A percentile compares a stretch with the other conserved stretches of the same genome.
Conservation (phyloP, 1,140 invertebrate genomes). For the Triops cancriformis region DNA sequence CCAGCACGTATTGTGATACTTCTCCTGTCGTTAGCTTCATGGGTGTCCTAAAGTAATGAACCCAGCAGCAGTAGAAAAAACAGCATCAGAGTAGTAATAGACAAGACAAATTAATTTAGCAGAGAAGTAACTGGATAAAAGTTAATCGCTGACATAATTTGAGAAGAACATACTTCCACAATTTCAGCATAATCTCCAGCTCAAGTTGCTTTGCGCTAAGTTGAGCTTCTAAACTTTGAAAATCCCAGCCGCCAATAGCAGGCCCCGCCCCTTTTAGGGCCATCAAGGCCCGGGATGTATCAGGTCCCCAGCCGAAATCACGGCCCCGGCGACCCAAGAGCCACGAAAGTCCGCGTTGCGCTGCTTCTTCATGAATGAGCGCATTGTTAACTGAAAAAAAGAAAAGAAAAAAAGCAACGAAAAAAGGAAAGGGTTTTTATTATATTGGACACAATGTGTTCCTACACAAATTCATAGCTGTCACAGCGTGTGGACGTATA, state of each 20-base stretch:
- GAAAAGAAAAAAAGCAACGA: neutral
- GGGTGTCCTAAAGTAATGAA: neutral
- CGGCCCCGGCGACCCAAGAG: slow-evolving; percentile 28
- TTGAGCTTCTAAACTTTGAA: slow-evolving; percentile 53
- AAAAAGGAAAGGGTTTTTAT: neutral
- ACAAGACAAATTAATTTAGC: no score
- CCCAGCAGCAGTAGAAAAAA: neutral
- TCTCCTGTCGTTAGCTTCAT: slow-evolving; percentile 57
- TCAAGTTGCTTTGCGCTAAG: slow-evolving; percentile 72
- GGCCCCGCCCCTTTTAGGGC: slow-evolving; percentile 33
- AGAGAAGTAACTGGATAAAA: neutral
- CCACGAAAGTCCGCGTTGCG: slow-evolving; percentile 23
- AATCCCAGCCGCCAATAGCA: slow-evolving; percentile 22
- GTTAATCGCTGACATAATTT: neutral
- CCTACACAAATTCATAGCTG: no score
- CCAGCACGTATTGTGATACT: slow-evolving; percentile 62
- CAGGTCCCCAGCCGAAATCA: slow-evolving; percentile 34
- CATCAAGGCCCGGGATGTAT: slow-evolving; percentile 34
- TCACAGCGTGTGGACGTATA: no score
- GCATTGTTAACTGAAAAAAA: neutral
- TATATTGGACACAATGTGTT: no score
- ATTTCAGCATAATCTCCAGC: slow-evolving; percentile 65
- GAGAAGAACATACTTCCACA: slow-evolving; percentile 53
- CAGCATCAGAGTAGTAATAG: no score
- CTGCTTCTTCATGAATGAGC: neutral